Base-by-base conservation (phyloP, 1,140 invertebrate genomes). In the Cylas formicarius region DNA sequence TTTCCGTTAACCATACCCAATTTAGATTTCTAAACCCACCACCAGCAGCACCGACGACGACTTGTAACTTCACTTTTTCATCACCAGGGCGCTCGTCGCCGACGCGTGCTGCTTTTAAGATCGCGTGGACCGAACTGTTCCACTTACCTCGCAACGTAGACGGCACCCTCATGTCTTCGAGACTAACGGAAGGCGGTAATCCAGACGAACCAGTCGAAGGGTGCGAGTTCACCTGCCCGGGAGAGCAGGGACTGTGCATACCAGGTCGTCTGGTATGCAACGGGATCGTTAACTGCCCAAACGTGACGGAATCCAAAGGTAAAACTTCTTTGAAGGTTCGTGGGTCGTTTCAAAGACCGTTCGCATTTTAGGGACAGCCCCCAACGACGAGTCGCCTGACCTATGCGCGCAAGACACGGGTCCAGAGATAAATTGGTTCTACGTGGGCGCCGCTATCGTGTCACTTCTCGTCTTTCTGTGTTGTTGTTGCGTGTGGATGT, bases 101-200 rank as follows among this genome's bases (percentile, higher is more conserved):
- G 0, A 82, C 84, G 0, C 69, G 83, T 39, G 82, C 86, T 1
- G 79, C 84, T 1, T 90, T 92, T 57, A 86, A 87, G 63, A 80
- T 92, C 18, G 83, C 83, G 2, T 92, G 87, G 87, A 90, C 86
- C 2, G 87, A 90, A 56, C 68, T 91, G n/a, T 88, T 80, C 57
- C 86, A 90, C 62, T 66, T 90, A 45, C 86, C 87, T 0, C 73
- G 85, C 39, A 89, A 90, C 61, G 74, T 77, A 7, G 82, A 87
- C 48, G 86, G 86, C 1, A 81, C 78, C n/a, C 58, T 88, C 23
- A 82, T 82, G 70, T 82, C 79, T 6, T 82, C 81, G 10, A 71
- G 76, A 31, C 58, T 84, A 33, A 72, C 82, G 44, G 74, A 86
- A 66, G 69, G 72, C 17, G 70, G 71, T 16, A 66, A 64, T 17